A percentile compares a stretch with the other conserved stretches of the same genome.
phyloP scores from a whole-genome alignment of 2,113 vertebrate species.

The Nothocercus julius region DNA sequence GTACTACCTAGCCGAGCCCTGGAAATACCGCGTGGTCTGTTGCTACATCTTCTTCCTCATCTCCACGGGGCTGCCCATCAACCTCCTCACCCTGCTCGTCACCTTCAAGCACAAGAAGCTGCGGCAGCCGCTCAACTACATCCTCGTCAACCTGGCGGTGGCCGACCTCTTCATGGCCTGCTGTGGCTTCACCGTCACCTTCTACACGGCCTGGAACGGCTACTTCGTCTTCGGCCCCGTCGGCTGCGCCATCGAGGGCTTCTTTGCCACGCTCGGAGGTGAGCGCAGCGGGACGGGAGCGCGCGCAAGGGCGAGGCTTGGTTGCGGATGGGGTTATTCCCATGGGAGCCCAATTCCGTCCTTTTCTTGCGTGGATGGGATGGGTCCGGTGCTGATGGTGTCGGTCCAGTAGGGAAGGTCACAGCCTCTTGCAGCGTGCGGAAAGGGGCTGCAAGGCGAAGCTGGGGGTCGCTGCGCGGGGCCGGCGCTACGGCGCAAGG shows the following conservation, averaged over 20 bases:
- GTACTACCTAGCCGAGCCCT: slow-evolving; percentile 81
- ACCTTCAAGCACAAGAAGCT: slow-evolving; percentile 86
- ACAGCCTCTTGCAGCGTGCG: no score
- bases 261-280: slow-evolving; percentile 83
- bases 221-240: slow-evolving; percentile 74
- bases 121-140: slow-evolving; percentile 83
- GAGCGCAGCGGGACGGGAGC: neutral
- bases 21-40: slow-evolving; percentile 71
- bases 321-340: neutral
- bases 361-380: accelerated
- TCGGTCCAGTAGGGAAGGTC: accelerated
- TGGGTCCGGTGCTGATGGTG: accelerated
- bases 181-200: slow-evolving; percentile 79
- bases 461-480: neutral
- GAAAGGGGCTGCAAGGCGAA: neutral
- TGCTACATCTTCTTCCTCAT: slow-evolving; percentile 83
- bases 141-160: slow-evolving; percentile 81
- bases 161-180: slow-evolving; percentile 79
- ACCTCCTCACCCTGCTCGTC: slow-evolving; percentile 80
- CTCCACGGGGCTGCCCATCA: slow-evolving; percentile 79
- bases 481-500: neutral
- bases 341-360: accelerated
- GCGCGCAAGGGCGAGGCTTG: neutral
- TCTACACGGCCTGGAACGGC: slow-evolving; percentile 71
- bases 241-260: slow-evolving; percentile 77